These are phyloP conservation scores for Drosophila ezoana DNA, from an alignment of 2,888 invertebrate genomes.

Conservation along the genomic window DNA sequence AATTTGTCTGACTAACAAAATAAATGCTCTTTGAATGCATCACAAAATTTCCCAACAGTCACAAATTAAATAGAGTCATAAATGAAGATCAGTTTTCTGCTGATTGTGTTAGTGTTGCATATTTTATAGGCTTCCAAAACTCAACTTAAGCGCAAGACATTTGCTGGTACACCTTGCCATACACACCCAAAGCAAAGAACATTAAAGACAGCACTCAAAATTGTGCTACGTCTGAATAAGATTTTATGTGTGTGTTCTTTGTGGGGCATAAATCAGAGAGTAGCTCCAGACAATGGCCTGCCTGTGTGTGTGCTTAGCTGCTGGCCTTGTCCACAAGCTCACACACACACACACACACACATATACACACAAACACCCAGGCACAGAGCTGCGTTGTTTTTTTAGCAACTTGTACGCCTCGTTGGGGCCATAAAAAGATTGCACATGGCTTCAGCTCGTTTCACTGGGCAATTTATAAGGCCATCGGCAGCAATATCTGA, in stretches of 20 bases:
- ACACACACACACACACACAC: slow-evolving; percentile 7
- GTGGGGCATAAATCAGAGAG: slow-evolving; percentile 68
- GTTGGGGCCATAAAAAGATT: slow-evolving; percentile 64
- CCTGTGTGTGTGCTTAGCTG: slow-evolving; percentile 14
- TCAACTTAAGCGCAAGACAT: slow-evolving; percentile 21
- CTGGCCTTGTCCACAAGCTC: slow-evolving; percentile 10
- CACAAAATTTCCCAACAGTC: slow-evolving; percentile 1
- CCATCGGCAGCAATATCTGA: slow-evolving; percentile 64
- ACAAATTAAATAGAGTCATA: not conserved
- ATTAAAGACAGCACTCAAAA: slow-evolving; percentile 50
- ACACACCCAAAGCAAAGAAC: slow-evolving; percentile 4
- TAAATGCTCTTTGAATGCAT: not conserved
- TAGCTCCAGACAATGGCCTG: slow-evolving; percentile 70
- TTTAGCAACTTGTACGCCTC: slow-evolving; percentile 43
- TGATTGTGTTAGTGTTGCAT: slow-evolving; percentile 21
- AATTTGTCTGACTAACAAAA: not conserved
- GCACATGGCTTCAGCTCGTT: slow-evolving; percentile 58
- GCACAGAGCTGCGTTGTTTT: slow-evolving; percentile 46
- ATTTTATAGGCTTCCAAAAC: slow-evolving; percentile 7
- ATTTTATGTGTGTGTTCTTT: slow-evolving; percentile 37
- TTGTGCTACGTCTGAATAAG: slow-evolving; percentile 33
- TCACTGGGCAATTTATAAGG: slow-evolving; percentile 61
- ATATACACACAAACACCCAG: slow-evolving; percentile 4
- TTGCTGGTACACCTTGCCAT: slow-evolving; percentile 20
- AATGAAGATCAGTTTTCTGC: slow-evolving; percentile 12